Percentiles rank a stretch among this genome's conserved stretches.
These are phyloP conservation scores for Entomyzon cyanotis DNA, from an alignment of 2,113 vertebrate species.

Conservation along the genomic window DNA sequence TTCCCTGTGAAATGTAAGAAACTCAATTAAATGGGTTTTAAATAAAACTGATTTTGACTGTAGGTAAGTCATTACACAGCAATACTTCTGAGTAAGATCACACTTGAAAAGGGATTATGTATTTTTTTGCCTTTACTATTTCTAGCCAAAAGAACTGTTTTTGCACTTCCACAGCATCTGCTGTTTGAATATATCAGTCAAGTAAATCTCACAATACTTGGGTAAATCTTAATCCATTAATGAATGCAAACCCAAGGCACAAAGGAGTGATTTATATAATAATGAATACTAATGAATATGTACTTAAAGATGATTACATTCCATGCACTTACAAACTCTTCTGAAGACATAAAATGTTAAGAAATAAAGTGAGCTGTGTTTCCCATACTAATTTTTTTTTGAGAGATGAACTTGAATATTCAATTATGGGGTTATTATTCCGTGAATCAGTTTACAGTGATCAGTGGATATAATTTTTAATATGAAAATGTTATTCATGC, in stretches of 20 bases:
- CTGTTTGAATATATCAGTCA: neutral
- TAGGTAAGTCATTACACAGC: neutral
- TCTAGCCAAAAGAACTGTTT: neutral
- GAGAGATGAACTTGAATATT: neutral
- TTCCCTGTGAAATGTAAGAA: neutral
- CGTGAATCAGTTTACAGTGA: neutral
- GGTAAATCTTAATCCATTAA: conserved; percentile 3
- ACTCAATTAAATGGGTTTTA: neutral
- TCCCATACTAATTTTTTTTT: neutral
- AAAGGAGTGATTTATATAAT: conserved; percentile 4
- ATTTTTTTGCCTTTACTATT: neutral
- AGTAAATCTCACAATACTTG: neutral
- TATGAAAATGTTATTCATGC: neutral
- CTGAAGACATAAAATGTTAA: neutral
- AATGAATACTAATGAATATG: neutral
- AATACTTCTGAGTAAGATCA: neutral
- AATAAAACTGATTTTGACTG: neutral
- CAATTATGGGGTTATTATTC: neutral
- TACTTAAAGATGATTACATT: neutral
- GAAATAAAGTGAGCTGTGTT: neutral
- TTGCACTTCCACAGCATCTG: neutral
- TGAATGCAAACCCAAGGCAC: conserved; percentile 17
- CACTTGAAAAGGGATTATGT: neutral
- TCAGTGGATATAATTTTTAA: neutral
- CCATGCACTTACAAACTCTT: neutral